Evolutionary conservation across 2,797 vertebrate genomes (phyloP), one percentile per base, ranked within the genome.

Genomic region (Typhlichthys subterraneus): DNA sequence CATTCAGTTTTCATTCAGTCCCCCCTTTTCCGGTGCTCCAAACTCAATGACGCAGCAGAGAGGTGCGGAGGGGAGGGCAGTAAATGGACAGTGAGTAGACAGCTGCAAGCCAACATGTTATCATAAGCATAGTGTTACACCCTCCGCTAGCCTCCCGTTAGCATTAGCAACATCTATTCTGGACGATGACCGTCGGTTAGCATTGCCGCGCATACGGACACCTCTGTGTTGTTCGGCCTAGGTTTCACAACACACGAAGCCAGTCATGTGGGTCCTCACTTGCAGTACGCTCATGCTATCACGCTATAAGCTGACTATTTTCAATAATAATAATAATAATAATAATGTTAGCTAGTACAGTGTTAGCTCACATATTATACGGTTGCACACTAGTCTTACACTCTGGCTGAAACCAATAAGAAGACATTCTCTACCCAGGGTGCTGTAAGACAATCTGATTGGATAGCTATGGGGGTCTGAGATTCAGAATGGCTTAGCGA

Each of bases 1-100:
- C 81, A 83, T 85, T 86, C 82, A 81, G 73, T 69, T 84, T 79
- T 78, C 80, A 73, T n/a, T 45, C 54, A n/a, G 15, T 38, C 17
- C 50, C 61, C 29, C 61, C 66, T 66, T 76, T 84, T 87, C 84
- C 79, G 74, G 76, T 85, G 70, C 52, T 75, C 80, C 81, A 88
- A 89, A 89, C 83, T 80, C 89, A 89, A 87, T 91, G 89, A 91
- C 88, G 87, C 87, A 88, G 87, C 88, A 85, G 75, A 79, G 79
- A 81, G 79, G 63, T 62, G 38, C 3, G 19, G 2, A 3, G 79
- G 61, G 82, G 33, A 8, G 33, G 33, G 33, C 5, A 7, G 33
- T 38, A 85, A 73, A 74, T 77, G 82, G 87, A 86, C 83, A 77
- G 81, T 70, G 65, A 77, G 77, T 67, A 74, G 85, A 85, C 88